phyloP scores from a whole-genome alignment of 1,140 invertebrate species.

The Cryptotermes secundus region DNA sequence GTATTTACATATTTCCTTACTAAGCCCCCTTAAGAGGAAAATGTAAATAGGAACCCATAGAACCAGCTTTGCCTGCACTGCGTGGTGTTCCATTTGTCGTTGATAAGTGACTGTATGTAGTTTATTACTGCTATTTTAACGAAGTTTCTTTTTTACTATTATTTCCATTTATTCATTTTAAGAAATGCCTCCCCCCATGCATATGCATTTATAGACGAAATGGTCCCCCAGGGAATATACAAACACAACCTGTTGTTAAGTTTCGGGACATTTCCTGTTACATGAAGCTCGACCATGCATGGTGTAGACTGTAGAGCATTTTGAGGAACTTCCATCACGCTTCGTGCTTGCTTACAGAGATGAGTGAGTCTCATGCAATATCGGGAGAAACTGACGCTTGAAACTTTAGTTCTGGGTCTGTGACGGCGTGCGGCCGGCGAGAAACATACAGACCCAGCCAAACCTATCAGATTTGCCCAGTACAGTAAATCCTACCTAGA shows the following conservation, averaged over 20 bases:
- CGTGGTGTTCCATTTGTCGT: neutral
- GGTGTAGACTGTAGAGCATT: neutral
- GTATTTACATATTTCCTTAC: too few relatives aligned
- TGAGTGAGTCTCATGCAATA: too few relatives aligned
- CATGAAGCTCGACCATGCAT: neutral
- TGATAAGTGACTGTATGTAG: neutral
- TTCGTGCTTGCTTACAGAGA: too few relatives aligned
- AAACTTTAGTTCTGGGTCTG: too few relatives aligned
- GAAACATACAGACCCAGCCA: too few relatives aligned
- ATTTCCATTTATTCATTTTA: neutral
- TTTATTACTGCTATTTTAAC: neutral
- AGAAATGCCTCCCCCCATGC: neutral
- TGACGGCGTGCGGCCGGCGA: too few relatives aligned
- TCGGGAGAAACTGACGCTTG: too few relatives aligned
- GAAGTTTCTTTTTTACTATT: neutral
- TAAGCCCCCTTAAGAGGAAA: too few relatives aligned
- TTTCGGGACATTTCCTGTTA: neutral
- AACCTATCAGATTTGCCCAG: too few relatives aligned
- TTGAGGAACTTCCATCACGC: neutral
- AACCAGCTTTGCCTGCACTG: neutral
- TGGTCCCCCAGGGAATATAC: neutral
- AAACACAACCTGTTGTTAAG: neutral
- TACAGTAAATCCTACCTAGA: too few relatives aligned
- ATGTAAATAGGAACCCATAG: too few relatives aligned
- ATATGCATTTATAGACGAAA: neutral